phyloP scores from a whole-genome alignment of 1,140 invertebrate genomes.

The Andrena cerasifolii region DNA sequence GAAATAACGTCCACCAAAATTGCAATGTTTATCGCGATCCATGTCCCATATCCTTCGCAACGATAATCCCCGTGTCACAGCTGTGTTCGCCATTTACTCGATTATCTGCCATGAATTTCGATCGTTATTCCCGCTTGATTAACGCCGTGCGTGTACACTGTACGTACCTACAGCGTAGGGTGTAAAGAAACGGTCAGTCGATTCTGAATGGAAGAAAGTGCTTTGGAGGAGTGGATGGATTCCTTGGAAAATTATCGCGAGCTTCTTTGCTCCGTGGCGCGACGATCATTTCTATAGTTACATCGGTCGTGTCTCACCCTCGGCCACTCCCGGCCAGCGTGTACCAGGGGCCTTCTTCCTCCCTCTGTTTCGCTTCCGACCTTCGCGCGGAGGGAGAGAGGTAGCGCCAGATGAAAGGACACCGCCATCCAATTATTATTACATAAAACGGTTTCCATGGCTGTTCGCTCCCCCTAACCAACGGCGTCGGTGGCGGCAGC shows the following conservation, averaged over 20 bases:
- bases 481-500: slow-evolving; percentile 39
- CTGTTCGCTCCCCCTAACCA: slow-evolving; percentile 62
- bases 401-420: slow-evolving; percentile 75
- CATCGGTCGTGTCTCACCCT: slow-evolving; percentile 40
- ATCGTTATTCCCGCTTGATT: neutral
- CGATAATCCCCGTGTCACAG: neutral
- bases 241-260: slow-evolving; percentile 53
- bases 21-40: neutral
- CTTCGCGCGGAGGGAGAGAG: slow-evolving; percentile 40
- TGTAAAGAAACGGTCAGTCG: neutral
- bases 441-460: slow-evolving; percentile 76
- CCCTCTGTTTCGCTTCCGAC: slow-evolving; percentile 48
- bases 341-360: too few relatives aligned
- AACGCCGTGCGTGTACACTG: too few relatives aligned
- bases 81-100: neutral
- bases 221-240: too few relatives aligned
- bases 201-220: too few relatives aligned
- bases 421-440: slow-evolving; percentile 81
- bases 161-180: too few relatives aligned
- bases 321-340: too few relatives aligned
- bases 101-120: neutral
- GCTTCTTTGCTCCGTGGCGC: slow-evolving; percentile 35
- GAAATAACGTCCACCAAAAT: neutral
- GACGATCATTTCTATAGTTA: slow-evolving; percentile 62
- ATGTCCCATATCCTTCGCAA: neutral